Percentiles rank a stretch among this genome's conserved stretches.
phyloP scores from a whole-genome alignment of 2,888 invertebrate species.

The Synanthedon tipuliformis region DNA sequence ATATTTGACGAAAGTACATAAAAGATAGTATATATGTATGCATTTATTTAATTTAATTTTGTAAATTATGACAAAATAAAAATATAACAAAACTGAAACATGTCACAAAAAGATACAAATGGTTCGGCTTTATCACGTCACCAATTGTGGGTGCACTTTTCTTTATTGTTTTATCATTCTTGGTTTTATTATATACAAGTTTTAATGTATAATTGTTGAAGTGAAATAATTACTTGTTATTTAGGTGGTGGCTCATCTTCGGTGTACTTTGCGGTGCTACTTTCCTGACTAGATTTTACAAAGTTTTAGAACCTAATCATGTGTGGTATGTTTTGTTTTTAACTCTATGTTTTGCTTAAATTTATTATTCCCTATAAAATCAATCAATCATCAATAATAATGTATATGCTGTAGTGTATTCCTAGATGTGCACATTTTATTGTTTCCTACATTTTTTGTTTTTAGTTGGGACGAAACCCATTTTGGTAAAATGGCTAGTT shows the following conservation, averaged over 20 bases:
- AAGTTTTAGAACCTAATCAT: conserved; percentile 92
- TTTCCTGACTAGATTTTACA: conserved; percentile 84
- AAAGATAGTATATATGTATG: too few relatives aligned
- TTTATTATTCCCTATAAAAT: neutral
- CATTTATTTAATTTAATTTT: too few relatives aligned
- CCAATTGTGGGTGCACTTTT: neutral
- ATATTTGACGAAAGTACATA: too few relatives aligned
- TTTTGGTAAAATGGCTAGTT: conserved; percentile 98
- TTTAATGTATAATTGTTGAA: too few relatives aligned
- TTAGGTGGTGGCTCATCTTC: conserved; percentile 76
- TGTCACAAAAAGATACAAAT: neutral
- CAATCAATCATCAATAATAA: too few relatives aligned
- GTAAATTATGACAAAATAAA: too few relatives aligned
- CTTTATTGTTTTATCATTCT: too few relatives aligned
- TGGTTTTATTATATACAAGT: too few relatives aligned
- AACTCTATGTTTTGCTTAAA: neutral
- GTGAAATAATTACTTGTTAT: too few relatives aligned
- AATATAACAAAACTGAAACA: neutral
- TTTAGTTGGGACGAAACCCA: conserved; percentile 97
- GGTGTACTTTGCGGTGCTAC: conserved; percentile 74
- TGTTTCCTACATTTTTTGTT: conserved; percentile 11
- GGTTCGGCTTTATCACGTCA: neutral
- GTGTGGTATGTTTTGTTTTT: conserved; percentile 78
- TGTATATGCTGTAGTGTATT: too few relatives aligned
- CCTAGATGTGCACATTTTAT: neutral